A percentile compares a stretch with the other conserved stretches of the same genome.
Conservation (phyloP, 2,888 invertebrate genomes). For the Andrena praecox region DNA sequence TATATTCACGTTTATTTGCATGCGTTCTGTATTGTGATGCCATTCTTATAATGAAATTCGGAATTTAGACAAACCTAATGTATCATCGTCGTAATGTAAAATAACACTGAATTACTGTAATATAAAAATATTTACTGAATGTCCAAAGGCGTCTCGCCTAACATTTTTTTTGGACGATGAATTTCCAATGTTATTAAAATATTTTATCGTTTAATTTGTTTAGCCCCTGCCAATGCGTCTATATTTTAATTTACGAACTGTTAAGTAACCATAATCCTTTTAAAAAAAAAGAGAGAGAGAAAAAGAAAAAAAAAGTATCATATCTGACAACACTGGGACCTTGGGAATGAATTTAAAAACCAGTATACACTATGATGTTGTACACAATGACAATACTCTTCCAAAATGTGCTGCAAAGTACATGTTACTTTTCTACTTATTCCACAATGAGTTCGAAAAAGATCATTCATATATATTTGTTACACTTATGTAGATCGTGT, state of each 20-base stretch:
- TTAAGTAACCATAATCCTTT: constrained; percentile 51
- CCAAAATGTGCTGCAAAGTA: constrained; percentile 51
- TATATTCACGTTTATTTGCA: constrained; percentile 66
- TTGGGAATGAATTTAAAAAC: constrained; percentile 62
- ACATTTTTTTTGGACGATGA: constrained; percentile 64
- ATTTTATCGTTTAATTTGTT: constrained; percentile 75
- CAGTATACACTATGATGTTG: constrained; percentile 45
- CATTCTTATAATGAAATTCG: constrained; percentile 68
- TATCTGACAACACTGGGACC: constrained; percentile 60
- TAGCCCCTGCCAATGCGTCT: constrained; percentile 66
- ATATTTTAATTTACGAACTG: constrained; percentile 64
- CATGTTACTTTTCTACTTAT: constrained; percentile 72
- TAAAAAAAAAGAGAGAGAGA: constrained; percentile 3
- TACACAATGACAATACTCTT: constrained; percentile 47
- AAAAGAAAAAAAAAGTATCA: constrained; percentile 16
- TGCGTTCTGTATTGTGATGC: constrained; percentile 57
- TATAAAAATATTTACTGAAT: constrained; percentile 72
- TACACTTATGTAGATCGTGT: constrained; percentile 43
- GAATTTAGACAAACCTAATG: constrained; percentile 57
- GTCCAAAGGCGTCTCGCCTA: constrained; percentile 53
- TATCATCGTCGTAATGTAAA: constrained; percentile 70
- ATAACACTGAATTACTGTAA: constrained; percentile 70
- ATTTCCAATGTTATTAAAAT: constrained; percentile 75
- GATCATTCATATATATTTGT: constrained; percentile 42
- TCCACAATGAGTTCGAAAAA: constrained; percentile 61